Evolutionary conservation across 2,113 vertebrate species (phyloP).

Genomic region (Poecile atricapillus): DNA sequence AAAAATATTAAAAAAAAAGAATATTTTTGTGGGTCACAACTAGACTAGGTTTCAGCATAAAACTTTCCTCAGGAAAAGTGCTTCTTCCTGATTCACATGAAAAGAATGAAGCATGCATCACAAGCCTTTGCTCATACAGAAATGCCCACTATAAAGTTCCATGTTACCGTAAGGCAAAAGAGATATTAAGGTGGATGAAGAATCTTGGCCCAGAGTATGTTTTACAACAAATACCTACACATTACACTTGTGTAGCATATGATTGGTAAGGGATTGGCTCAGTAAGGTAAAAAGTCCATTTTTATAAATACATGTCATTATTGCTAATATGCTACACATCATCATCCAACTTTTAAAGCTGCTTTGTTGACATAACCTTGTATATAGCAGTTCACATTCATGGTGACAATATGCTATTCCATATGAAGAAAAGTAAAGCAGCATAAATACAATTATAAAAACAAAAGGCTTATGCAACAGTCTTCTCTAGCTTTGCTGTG

Average conservation of each 20-base stretch:
- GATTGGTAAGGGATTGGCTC: slow-evolving; percentile 68
- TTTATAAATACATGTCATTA: slow-evolving; percentile 67
- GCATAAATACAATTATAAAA: slow-evolving; percentile 35
- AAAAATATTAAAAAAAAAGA: not conserved
- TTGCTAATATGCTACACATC: slow-evolving; percentile 75
- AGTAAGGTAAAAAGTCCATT: slow-evolving; percentile 62
- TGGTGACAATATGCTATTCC: slow-evolving; percentile 34
- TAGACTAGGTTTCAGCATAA: slow-evolving; percentile 73
- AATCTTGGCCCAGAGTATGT: slow-evolving; percentile 65
- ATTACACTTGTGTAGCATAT: slow-evolving; percentile 44
- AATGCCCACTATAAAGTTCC: slow-evolving; percentile 70
- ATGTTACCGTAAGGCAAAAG: slow-evolving; percentile 71
- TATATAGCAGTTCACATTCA: slow-evolving; percentile 35
- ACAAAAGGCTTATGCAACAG: slow-evolving; percentile 73
- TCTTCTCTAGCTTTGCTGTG: slow-evolving; percentile 58
- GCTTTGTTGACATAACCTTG: slow-evolving; percentile 28
- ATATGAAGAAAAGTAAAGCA: slow-evolving; percentile 35
- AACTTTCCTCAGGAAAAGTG: slow-evolving; percentile 62
- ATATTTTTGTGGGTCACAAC: slow-evolving; percentile 78
- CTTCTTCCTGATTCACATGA: slow-evolving; percentile 63
- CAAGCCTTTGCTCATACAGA: slow-evolving; percentile 71
- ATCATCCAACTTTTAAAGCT: slow-evolving; percentile 42
- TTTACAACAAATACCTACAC: not conserved
- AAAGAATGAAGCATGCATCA: slow-evolving; percentile 66
- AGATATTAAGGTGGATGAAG: slow-evolving; percentile 20